Evolutionary conservation across 2,888 invertebrate species (phyloP).

Genomic region (Eumerus sabulonum): DNA sequence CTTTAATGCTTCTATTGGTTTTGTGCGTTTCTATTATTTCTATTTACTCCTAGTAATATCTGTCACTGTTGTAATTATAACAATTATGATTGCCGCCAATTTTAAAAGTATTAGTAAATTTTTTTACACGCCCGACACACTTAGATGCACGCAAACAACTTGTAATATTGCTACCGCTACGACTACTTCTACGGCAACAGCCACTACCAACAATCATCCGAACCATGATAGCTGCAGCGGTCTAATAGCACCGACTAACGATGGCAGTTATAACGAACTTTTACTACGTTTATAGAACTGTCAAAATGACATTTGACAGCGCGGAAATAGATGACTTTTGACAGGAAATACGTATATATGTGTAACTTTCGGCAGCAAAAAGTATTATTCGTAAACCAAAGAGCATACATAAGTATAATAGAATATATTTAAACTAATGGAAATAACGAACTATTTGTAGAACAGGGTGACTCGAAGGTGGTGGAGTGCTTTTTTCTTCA

Average conservation of each 20-base stretch:
- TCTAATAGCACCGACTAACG: constrained; percentile 45
- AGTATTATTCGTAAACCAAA: constrained; percentile 25
- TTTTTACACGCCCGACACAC: constrained; percentile 67
- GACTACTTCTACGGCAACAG: constrained; percentile 34
- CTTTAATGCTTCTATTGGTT: constrained; percentile 63
- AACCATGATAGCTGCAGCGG: constrained; percentile 49
- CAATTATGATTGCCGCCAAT: constrained; percentile 68
- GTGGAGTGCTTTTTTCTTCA: constrained; percentile 26
- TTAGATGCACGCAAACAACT: constrained; percentile 59
- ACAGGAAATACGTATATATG: no score
- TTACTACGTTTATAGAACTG: constrained; percentile 66
- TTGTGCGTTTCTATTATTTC: constrained; percentile 67
- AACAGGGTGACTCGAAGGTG: constrained; percentile 60
- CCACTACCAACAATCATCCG: constrained; percentile 34
- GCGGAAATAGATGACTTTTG: constrained; percentile 16
- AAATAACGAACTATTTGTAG: constrained; percentile 24
- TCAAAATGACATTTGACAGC: constrained; percentile 9
- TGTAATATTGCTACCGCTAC: constrained; percentile 31
- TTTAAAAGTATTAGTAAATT: constrained; percentile 64
- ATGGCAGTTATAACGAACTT: constrained; percentile 61
- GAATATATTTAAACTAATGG: no score
- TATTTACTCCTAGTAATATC: constrained; percentile 62
- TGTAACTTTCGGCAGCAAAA: constrained; percentile 14
- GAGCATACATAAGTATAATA: constrained; percentile 3
- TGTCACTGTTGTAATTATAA: constrained; percentile 66